Conservation (phyloP, 2,888 invertebrate species). For the Ennomos fuscantarius region DNA sequence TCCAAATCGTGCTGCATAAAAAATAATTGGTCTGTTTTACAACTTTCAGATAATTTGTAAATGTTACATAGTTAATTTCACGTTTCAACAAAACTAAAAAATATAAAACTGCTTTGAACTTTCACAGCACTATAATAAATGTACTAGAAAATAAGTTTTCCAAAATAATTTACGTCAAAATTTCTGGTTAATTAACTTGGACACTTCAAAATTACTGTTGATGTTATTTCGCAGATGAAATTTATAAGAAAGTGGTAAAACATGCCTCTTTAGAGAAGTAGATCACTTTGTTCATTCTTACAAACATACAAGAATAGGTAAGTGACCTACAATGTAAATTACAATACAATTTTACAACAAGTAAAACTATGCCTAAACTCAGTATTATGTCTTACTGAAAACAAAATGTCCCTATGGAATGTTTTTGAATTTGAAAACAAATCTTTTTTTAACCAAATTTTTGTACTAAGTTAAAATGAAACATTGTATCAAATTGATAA, state of each 20-base stretch:
- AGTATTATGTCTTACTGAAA: slow-evolving; percentile 13
- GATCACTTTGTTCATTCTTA: slow-evolving; percentile 46
- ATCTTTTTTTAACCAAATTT: slow-evolving; percentile 3
- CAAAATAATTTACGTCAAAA: too few species aligned
- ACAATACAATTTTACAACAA: slow-evolving; percentile 29
- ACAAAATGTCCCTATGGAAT: slow-evolving; percentile 31
- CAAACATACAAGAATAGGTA: slow-evolving; percentile 53
- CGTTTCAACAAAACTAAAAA: too few species aligned
- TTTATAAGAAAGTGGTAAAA: slow-evolving; percentile 14
- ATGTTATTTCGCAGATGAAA: slow-evolving; percentile 4
- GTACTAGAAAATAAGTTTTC: too few species aligned
- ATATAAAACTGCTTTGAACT: too few species aligned
- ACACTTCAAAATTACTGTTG: too few species aligned
- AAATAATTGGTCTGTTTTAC: slow-evolving; percentile 8
- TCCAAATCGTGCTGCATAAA: slow-evolving; percentile 9
- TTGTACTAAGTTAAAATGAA: not conserved
- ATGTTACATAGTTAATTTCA: not conserved
- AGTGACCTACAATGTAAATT: slow-evolving; percentile 42
- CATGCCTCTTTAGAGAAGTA: slow-evolving; percentile 11
- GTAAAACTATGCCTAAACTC: slow-evolving; percentile 21
- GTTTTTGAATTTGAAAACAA: slow-evolving; percentile 25
- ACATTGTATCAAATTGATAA: not conserved
- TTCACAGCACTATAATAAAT: too few species aligned
- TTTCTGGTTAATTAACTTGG: too few species aligned
- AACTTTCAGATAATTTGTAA: slow-evolving; percentile 15